Base-by-base conservation (phyloP, 1,140 invertebrate genomes). In the Holotrichia oblita region DNA sequence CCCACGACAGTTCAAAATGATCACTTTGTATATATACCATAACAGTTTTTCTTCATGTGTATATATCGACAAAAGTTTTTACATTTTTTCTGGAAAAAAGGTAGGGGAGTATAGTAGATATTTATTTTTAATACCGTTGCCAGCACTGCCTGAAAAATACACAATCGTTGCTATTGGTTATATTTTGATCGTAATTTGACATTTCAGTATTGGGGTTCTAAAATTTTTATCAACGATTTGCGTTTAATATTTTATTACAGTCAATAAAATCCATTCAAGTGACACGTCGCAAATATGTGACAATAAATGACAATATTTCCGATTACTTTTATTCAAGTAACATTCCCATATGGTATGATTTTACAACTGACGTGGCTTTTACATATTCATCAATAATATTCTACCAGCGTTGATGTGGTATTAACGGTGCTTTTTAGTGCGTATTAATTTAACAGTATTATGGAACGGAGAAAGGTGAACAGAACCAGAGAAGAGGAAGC, bases 381-480 rank as follows among this genome's bases (percentile, higher is more conserved):
- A 20, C 22, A 69, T 9, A 17, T 69, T 69, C 22, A 69, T 34
- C 61, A 22, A 69, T 27, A 55, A 69, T 14, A 69, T 27, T 27
- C 61, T 3, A 22, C 3, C 2, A 48, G 8, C 22, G 22, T 69
- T 69, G 27, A 69, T 69, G 61, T 69, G 61, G 44, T 48, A 17
- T 34, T 69, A 69, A 69, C 61, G 7, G 61, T 69, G 0, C 10
- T 34, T 34, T 34, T 4, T 69, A 27, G 12, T 69, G 8, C 48
- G 48, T 27, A 7, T 69, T 27, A 27, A 69, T 34, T 34, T 12
- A 69, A 34, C 61, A 69, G 61, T 69, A 69, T 69, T 69, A 79
- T 79, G 78, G 78, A 79, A 79, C 74, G 78, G 20, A 40, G 78
- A 44, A 75, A 42, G 17, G 14, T 24, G 2, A 72, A 22, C 14